These are phyloP conservation scores for Ichneumon xanthorius DNA, from an alignment of 2,888 invertebrate genomes.

Conservation along the genomic window DNA sequence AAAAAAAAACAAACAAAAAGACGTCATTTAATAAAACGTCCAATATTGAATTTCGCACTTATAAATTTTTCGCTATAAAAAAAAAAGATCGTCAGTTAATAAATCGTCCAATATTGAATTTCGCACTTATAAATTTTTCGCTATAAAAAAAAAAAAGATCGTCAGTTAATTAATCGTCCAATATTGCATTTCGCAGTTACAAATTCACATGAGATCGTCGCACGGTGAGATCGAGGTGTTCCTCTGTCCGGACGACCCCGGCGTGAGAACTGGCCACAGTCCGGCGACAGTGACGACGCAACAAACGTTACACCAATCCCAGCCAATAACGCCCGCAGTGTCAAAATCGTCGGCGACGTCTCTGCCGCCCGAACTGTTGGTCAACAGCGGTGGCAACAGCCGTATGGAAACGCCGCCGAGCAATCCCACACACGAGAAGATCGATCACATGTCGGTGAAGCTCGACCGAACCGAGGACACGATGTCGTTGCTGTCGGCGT, in stretches of 20 bases:
- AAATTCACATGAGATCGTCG: slow-evolving; percentile 96
- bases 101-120: too few species aligned
- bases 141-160: slow-evolving; percentile 4
- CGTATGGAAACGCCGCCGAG: slow-evolving; percentile 75
- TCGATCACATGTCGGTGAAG: slow-evolving; percentile 47
- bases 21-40: neutral
- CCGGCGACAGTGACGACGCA: slow-evolving; percentile 70
- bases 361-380: slow-evolving; percentile 78
- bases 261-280: slow-evolving; percentile 70
- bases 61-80: slow-evolving; percentile 84
- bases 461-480: slow-evolving; percentile 50
- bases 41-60: slow-evolving; percentile 85
- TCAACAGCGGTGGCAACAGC: slow-evolving; percentile 73
- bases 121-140: too few species aligned
- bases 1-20: neutral
- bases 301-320: slow-evolving; percentile 69
- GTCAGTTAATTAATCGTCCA: slow-evolving; percentile 4
- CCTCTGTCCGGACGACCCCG: slow-evolving; percentile 92
- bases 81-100: too few species aligned
- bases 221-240: slow-evolving; percentile 98
- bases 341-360: slow-evolving; percentile 61
- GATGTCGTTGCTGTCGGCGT: slow-evolving; percentile 65
- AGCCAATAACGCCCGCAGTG: slow-evolving; percentile 60
- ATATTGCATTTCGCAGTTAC: slow-evolving; percentile 85
- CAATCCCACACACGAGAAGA: slow-evolving; percentile 36